Conservation (phyloP, 2,888 invertebrate species). For the Drosophila atroscutellata region DNA sequence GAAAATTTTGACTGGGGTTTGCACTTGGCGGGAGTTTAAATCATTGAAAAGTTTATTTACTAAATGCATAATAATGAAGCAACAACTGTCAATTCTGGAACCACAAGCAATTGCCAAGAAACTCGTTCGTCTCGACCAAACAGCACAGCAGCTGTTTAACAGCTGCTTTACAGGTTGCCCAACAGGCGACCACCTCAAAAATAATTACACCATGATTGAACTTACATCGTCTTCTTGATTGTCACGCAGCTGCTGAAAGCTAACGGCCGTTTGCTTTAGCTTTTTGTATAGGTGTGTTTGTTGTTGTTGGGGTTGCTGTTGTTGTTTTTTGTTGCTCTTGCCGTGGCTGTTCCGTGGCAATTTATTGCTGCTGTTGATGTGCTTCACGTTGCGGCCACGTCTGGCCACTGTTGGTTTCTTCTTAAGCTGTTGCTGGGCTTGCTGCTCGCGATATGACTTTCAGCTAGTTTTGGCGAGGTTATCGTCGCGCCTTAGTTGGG, state of each 20-base stretch:
- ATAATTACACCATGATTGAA: neutral
- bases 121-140: too few species aligned
- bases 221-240: conserved; percentile 67
- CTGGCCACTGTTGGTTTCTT: conserved; percentile 46
- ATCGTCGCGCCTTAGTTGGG: conserved; percentile 85
- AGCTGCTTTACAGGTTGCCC: neutral
- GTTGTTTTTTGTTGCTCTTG: conserved; percentile 21
- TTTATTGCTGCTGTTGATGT: neutral
- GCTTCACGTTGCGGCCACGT: conserved; percentile 20
- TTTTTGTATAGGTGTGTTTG: conserved; percentile 32
- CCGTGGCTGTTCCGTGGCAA: conserved; percentile 2
- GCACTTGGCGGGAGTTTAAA: neutral
- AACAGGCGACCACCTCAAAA: neutral
- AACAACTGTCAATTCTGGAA: neutral
- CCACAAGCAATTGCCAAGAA: neutral
- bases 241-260: conserved; percentile 52
- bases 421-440: conserved; percentile 43
- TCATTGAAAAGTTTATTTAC: neutral
- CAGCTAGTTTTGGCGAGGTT: conserved; percentile 85
- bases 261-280: conserved; percentile 41
- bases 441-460: conserved; percentile 81
- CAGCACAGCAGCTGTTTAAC: neutral
- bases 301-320: conserved; percentile 1
- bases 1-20: neutral
- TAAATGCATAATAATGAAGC: neutral